Base-by-base conservation (phyloP, 2,797 vertebrate species). In the Dromococcyx pavoninus region DNA sequence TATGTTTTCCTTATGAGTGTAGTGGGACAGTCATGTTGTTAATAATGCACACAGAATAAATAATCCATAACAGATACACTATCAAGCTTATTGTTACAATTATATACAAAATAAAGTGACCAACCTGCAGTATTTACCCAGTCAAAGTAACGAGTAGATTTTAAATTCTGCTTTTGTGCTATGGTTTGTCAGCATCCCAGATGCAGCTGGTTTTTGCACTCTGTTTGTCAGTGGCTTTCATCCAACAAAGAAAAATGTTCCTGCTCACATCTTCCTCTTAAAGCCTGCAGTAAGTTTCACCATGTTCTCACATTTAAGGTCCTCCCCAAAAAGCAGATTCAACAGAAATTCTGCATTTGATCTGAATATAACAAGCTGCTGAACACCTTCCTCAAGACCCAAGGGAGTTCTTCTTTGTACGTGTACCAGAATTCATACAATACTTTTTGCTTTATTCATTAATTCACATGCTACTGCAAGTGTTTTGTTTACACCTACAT, bases 401-500 rank as follows among this genome's bases (percentile, higher is more conserved):
- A 5, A 89, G 51, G n/a, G 51, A 69, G 21, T 33, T 57, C 23
- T 78, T 56, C 46, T 48, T 57, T 32, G 14, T 46, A 24, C 25
- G 18, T 44, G 17, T 19, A 48, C 16, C 62, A 66, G n/a, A 65
- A 51, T 54, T 81, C 19, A n/a, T 17, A 51, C 87, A 91, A 62
- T 53, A 56, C 3, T 33, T 35, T 76, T 23, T 41, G 3, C 5
- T 54, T 30, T 89, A 91, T 83, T 35, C 66, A 77, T 61, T 73
- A 86, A 81, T 81, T 88, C 48, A 41, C 37, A 64, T 56, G 33
- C 35, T 62, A 53, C 70, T 58, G 74, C 80, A 84, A 94, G 83
- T 70, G 51, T 43, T 93, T 88, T 90, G 77, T 91, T 96, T 91
- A 91, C 64, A 64, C 86, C 83, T 95, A 66, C 74, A 79, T 76